Conservation (phyloP, 2,113 vertebrate genomes). For the Butastur rufipennis region DNA sequence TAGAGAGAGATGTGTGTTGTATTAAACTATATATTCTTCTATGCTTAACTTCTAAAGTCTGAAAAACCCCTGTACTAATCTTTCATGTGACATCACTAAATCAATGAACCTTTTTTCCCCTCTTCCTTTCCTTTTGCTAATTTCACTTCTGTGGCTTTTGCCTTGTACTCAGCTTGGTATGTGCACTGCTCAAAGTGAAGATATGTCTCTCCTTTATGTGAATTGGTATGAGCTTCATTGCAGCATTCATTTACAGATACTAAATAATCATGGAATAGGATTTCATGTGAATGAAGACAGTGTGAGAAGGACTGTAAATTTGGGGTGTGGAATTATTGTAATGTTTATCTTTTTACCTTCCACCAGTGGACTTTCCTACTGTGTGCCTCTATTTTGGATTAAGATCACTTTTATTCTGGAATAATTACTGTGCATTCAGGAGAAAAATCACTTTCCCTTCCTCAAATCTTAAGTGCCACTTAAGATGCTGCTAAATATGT, state of each 20-base stretch:
- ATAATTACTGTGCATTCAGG: background rate
- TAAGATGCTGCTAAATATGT: background rate
- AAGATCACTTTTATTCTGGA: background rate
- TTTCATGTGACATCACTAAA: background rate
- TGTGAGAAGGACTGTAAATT: background rate
- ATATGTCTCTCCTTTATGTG: background rate
- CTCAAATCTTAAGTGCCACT: background rate
- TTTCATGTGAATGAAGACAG: background rate
- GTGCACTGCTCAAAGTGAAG: background rate
- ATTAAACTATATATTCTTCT: background rate
- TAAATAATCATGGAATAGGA: background rate
- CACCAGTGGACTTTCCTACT: background rate
- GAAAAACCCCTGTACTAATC: background rate
- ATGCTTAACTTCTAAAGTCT: background rate
- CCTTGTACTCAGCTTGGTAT: background rate
- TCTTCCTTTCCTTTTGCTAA: background rate
- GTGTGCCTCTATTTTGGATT: background rate
- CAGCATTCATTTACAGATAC: background rate
- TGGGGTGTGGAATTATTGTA: background rate
- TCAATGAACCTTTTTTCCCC: background rate
- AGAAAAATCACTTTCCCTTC: background rate
- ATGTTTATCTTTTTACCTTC: background rate
- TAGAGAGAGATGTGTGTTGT: background rate
- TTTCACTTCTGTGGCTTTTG: background rate
- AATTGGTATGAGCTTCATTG: background rate